Percentiles rank a stretch among this genome's conserved stretches.
Conservation (phyloP, 2,113 vertebrate genomes). For the Cyrtonyx montezumae region DNA sequence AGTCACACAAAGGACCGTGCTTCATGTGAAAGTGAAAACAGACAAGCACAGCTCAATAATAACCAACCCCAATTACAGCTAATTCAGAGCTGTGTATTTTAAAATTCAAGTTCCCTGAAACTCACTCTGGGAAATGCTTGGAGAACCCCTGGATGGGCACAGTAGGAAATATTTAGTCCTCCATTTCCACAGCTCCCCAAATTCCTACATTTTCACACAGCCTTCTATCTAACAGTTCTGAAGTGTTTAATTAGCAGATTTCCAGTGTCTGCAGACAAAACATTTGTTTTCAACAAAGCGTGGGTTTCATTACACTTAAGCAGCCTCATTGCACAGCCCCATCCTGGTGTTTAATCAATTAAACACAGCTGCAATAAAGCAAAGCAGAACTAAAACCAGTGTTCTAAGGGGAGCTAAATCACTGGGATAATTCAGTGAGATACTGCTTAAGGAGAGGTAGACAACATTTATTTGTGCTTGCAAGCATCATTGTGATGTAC, state of each 20-base stretch:
- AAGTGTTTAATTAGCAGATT: constrained; percentile 9
- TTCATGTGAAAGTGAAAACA: not conserved
- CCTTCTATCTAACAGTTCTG: not conserved
- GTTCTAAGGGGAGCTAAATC: constrained; percentile 36
- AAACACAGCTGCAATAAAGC: constrained; percentile 5
- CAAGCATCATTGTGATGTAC: not conserved
- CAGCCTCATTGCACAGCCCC: constrained; percentile 38
- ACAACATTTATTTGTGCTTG: not conserved
- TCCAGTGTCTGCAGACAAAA: constrained; percentile 23
- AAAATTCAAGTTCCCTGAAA: not conserved
- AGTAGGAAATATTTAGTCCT: not conserved
- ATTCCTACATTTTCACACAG: not conserved
- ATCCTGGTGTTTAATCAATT: constrained; percentile 56
- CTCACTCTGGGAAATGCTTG: not conserved
- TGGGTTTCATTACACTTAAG: constrained; percentile 43
- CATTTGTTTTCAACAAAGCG: not conserved
- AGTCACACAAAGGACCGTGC: not conserved
- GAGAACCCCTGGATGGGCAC: not conserved
- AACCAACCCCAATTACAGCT: not conserved
- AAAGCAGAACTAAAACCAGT: constrained; percentile 52
- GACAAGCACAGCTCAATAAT: not conserved
- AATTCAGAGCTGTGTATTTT: not conserved
- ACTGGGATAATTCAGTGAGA: constrained; percentile 28
- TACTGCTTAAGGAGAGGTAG: constrained; percentile 18
- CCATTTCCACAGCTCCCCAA: not conserved